Evolutionary conservation across 2,113 vertebrate genomes (phyloP).

Genomic region (Oncorhynchus clarkii): DNA sequence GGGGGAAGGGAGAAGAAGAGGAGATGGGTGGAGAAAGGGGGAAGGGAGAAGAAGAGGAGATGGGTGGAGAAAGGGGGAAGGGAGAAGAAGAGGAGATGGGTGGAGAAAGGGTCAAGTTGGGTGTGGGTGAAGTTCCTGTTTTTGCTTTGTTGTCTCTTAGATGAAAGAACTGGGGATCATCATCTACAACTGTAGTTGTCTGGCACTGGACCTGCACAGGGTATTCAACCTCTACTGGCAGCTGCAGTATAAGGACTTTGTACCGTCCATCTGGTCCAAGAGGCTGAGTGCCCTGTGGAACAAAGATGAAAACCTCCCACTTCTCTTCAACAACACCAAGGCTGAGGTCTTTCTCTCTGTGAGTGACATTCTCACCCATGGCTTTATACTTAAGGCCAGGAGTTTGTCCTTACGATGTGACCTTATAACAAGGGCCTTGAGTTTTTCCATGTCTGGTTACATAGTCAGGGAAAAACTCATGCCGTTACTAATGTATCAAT

Average conservation of each 20-base stretch:
- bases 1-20: neutral
- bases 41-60: too few relatives aligned
- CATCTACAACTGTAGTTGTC: slow-evolving; percentile 92
- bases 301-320: slow-evolving; percentile 73
- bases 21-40: neutral
- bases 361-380: slow-evolving; percentile 57
- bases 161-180: slow-evolving; percentile 94
- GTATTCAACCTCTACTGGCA: slow-evolving; percentile 86
- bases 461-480: too few relatives aligned
- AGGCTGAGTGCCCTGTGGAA: slow-evolving; percentile 85
- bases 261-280: slow-evolving; percentile 87
- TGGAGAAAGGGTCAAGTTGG: neutral
- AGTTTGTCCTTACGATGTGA: too few relatives aligned
- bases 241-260: slow-evolving; percentile 73
- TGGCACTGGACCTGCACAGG: slow-evolving; percentile 90
- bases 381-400: too few relatives aligned
- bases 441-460: too few relatives aligned
- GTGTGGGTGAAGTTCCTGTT: neutral
- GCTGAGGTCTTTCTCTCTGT: slow-evolving; percentile 88
- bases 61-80: too few relatives aligned
- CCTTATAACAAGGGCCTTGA: too few relatives aligned
- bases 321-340: slow-evolving; percentile 82
- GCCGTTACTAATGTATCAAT: too few relatives aligned
- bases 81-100: too few relatives aligned
- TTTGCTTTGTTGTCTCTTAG: slow-evolving; percentile 61